phyloP scores from a whole-genome alignment of 2,888 invertebrate species.

The Apoderus coryli region DNA sequence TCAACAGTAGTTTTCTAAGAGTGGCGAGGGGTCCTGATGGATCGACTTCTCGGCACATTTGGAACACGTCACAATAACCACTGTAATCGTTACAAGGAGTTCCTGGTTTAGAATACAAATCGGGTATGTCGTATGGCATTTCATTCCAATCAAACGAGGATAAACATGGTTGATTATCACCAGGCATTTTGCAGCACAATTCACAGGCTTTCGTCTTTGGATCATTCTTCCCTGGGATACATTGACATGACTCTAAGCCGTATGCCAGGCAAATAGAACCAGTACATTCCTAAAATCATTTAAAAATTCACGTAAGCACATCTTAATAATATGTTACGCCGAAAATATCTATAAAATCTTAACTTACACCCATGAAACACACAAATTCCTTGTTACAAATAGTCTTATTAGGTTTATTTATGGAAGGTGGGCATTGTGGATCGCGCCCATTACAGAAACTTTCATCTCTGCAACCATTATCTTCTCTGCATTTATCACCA shows the following conservation, averaged over 20 bases:
- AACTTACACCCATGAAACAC: constrained; percentile 89
- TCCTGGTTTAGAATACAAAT: constrained; percentile 86
- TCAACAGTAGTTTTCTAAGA: constrained; percentile 67
- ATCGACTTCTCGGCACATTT: constrained; percentile 80
- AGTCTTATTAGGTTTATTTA: constrained; percentile 86
- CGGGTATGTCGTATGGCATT: constrained; percentile 79
- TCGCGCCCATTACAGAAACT: constrained; percentile 83
- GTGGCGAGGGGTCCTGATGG: constrained; percentile 87
- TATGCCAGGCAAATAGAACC: constrained; percentile 97
- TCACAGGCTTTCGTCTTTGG: constrained; percentile 79
- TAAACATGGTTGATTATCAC: constrained; percentile 65
- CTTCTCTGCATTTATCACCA: constrained; percentile 79
- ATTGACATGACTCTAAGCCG: constrained; percentile 91
- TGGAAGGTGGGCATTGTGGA: constrained; percentile 83
- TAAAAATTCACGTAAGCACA: too few species aligned
- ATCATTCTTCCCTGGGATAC: constrained; percentile 65
- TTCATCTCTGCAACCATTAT: constrained; percentile 86
- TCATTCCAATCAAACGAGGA: constrained; percentile 87
- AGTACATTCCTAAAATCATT: constrained; percentile 64
- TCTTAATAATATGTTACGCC: too few species aligned
- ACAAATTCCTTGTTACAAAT: constrained; percentile 95
- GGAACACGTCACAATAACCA: constrained; percentile 62
- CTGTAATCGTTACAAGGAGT: constrained; percentile 90
- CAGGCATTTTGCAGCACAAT: constrained; percentile 79
- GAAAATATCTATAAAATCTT: too few species aligned